phyloP scores from a whole-genome alignment of 92 coral and sea anemone genomes.

The Epizoanthus illoricatus region DNA sequence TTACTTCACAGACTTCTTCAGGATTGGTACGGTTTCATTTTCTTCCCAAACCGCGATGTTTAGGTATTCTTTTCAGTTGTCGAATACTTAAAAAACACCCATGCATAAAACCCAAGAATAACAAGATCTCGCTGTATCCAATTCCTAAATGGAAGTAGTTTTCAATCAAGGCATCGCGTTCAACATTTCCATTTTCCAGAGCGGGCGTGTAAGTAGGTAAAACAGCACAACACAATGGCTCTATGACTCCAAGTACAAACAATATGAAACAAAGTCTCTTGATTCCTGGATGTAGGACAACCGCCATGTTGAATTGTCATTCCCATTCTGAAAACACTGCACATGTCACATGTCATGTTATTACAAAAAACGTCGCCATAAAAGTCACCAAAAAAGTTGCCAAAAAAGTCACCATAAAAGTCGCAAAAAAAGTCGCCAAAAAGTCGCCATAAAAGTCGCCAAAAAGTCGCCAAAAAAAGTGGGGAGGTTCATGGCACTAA shows the following conservation, averaged over 20 bases:
- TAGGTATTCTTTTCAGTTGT: slow-evolving; percentile 34
- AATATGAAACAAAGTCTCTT: no score
- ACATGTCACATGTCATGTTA: no score
- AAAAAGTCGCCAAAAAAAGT: no score
- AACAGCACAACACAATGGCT: background rate
- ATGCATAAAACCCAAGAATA: slow-evolving; percentile 45
- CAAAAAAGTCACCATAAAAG: no score
- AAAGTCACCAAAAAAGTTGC: no score
- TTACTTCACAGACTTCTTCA: slow-evolving; percentile 40
- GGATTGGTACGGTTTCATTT: slow-evolving; percentile 22
- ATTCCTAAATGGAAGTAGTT: slow-evolving; percentile 25
- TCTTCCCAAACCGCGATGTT: slow-evolving; percentile 40
- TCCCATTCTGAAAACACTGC: background rate
- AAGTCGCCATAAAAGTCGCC: no score
- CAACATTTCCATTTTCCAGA: slow-evolving; percentile 22
- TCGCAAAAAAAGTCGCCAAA: no score
- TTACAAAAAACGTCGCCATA: no score
- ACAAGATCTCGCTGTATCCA: slow-evolving; percentile 40
- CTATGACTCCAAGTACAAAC: no score
- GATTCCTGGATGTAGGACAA: no score
- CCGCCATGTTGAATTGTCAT: no score
- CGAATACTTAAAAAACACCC: slow-evolving; percentile 38
- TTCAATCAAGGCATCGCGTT: slow-evolving; percentile 34
- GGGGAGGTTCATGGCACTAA: no score
- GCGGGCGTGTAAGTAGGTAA: slow-evolving; percentile 30